Conservation (phyloP, 1,140 invertebrate genomes). For the Drosophila cardini region DNA sequence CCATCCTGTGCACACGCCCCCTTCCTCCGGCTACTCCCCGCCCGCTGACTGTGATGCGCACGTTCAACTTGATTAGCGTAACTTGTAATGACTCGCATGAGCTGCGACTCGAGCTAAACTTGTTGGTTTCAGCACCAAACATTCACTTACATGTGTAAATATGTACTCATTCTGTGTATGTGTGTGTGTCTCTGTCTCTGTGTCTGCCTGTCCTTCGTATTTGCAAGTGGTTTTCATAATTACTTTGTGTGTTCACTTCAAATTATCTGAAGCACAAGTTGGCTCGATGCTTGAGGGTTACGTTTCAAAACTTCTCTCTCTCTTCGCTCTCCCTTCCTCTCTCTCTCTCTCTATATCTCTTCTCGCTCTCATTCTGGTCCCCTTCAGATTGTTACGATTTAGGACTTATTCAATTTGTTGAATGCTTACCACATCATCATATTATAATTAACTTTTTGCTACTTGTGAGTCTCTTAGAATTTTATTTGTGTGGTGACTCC, state of each 20-base stretch:
- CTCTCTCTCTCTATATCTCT: not conserved
- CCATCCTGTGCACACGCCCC: conserved; percentile 46
- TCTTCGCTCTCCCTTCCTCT: not conserved
- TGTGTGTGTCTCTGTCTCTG: conserved; percentile 8
- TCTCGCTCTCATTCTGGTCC: not conserved
- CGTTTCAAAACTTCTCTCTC: conserved; percentile 11
- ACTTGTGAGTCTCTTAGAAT: not conserved
- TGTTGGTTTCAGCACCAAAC: conserved; percentile 51
- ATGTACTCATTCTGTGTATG: conserved; percentile 13
- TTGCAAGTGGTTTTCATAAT: conserved; percentile 77
- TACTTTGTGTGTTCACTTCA: conserved; percentile 74
- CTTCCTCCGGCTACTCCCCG: conserved; percentile 11
- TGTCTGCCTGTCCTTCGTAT: conserved; percentile 44
- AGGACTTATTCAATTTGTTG: conserved; percentile 51
- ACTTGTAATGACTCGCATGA: conserved; percentile 79
- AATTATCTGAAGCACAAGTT: conserved; percentile 50
- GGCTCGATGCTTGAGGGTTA: conserved; percentile 32
- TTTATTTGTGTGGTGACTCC: too few species aligned
- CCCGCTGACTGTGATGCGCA: conserved; percentile 36
- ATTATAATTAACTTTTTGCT: conserved; percentile 37
- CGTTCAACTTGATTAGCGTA: conserved; percentile 82
- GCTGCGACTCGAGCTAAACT: conserved; percentile 55
- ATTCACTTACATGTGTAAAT: conserved; percentile 66
- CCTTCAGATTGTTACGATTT: conserved; percentile 10
- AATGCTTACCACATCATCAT: conserved; percentile 42